Evolutionary conservation across 2,113 vertebrate species (phyloP).

Genomic region (Ahaetulla prasina): DNA sequence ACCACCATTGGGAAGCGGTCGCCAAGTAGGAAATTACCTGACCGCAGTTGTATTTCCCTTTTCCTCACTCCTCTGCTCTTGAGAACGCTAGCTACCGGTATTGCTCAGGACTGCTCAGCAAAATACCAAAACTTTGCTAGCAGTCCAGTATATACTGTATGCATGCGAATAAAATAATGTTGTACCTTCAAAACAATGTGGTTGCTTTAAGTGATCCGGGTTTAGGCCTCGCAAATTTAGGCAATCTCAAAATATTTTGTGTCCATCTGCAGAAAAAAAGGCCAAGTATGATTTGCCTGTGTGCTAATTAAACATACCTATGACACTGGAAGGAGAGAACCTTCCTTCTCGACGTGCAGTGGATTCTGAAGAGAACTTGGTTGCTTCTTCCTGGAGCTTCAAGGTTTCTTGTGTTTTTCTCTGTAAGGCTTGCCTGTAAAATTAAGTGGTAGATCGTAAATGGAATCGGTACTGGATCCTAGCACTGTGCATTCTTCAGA

Average conservation of each 20-base stretch:
- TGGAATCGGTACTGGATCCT: background rate
- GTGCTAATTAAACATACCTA: background rate
- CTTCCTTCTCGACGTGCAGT: slow-evolving; percentile 40
- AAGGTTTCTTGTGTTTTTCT: slow-evolving; percentile 38
- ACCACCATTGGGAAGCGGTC: background rate
- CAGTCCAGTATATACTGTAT: background rate
- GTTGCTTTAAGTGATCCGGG: background rate
- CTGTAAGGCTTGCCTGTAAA: slow-evolving; percentile 46
- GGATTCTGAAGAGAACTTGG: slow-evolving; percentile 45
- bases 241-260: background rate
- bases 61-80: background rate
- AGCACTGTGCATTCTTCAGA: accelerated
- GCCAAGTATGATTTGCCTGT: background rate
- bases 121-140: background rate
- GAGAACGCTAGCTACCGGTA: background rate
- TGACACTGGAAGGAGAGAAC: slow-evolving; percentile 28
- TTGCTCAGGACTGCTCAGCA: background rate
- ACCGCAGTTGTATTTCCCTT: background rate
- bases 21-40: background rate
- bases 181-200: background rate
- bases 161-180: background rate
- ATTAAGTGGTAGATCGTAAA: background rate
- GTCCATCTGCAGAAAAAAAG: background rate
- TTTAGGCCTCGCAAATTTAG: no score
- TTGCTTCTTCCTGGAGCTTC: slow-evolving; percentile 39